phyloP scores from a whole-genome alignment of 2,113 vertebrate species.

The Triplophysa tibetana region DNA sequence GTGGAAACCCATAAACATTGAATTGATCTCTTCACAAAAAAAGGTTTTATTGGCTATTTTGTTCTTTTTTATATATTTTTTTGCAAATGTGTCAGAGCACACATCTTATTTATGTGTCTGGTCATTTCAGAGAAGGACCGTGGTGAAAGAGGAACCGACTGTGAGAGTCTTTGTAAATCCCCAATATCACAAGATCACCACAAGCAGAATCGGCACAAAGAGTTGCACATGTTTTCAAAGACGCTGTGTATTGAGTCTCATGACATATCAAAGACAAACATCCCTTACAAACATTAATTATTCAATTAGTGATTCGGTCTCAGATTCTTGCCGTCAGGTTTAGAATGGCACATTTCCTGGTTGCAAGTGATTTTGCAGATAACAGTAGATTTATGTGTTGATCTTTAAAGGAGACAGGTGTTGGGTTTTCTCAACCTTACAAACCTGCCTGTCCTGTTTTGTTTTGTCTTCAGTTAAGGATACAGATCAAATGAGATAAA shows the following conservation, averaged over 20 bases:
- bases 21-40: too few relatives aligned
- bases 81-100: too few relatives aligned
- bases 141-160: not conserved
- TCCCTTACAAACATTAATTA: too few relatives aligned
- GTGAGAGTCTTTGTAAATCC: too few relatives aligned
- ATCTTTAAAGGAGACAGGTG: not conserved
- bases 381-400: slow-evolving; percentile 4
- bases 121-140: not conserved
- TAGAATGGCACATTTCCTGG: not conserved
- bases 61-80: too few relatives aligned
- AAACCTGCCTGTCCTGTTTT: not conserved
- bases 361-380: not conserved
- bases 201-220: not conserved
- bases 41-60: too few relatives aligned
- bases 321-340: not conserved
- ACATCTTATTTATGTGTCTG: not conserved
- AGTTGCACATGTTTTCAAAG: not conserved
- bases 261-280: too few relatives aligned
- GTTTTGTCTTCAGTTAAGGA: not conserved
- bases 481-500: not conserved
- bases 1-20: too few relatives aligned
- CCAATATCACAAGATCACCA: not conserved
- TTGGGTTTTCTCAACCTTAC: not conserved
- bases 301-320: not conserved
- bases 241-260: not conserved